phyloP scores from a whole-genome alignment of 2,888 invertebrate genomes.

The Chironomus tentans region DNA sequence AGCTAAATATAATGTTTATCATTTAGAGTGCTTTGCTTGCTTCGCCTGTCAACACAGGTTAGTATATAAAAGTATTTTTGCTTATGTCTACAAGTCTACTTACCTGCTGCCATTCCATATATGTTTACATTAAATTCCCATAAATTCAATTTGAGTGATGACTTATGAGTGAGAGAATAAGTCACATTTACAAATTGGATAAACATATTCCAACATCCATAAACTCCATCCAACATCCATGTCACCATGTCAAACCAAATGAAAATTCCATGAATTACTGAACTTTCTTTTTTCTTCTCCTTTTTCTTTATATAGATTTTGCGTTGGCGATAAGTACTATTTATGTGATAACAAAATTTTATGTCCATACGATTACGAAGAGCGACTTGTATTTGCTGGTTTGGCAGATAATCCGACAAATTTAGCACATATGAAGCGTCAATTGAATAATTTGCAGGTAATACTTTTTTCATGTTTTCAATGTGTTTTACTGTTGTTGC shows the following conservation, averaged over 20 bases:
- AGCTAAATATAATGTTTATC: constrained; percentile 85
- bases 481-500: not conserved
- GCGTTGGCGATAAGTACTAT: constrained; percentile 89
- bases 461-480: constrained; percentile 26
- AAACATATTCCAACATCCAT: not conserved
- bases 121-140: not conserved
- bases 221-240: not conserved
- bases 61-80: constrained; percentile 29
- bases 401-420: constrained; percentile 74
- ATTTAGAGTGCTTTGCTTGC: constrained; percentile 89
- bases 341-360: constrained; percentile 89
- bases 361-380: constrained; percentile 91
- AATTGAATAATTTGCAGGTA: constrained; percentile 64
- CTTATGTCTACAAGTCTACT: not conserved
- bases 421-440: constrained; percentile 75
- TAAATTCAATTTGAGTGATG: not conserved
- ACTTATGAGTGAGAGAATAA: not conserved
- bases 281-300: not conserved
- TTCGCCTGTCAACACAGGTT: constrained; percentile 92
- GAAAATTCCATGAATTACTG: not conserved
- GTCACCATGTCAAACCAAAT: not conserved
- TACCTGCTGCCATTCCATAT: not conserved
- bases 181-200: not conserved
- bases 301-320: constrained; percentile 58
- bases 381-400: constrained; percentile 80